phyloP scores from a whole-genome alignment of 2,113 vertebrate genomes.

The Hydrolagus affinis region DNA sequence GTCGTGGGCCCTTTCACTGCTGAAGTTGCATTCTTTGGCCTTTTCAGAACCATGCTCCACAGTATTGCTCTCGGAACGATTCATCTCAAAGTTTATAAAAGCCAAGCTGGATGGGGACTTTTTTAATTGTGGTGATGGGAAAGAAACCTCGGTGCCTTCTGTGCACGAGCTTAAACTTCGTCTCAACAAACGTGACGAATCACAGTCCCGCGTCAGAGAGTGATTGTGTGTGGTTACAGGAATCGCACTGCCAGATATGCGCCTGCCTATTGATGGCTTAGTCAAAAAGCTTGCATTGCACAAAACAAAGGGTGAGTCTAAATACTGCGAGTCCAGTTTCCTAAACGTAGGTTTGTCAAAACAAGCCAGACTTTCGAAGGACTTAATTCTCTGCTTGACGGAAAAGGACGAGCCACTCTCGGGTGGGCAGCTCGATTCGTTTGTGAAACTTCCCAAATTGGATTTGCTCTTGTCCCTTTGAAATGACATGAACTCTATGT shows the following conservation, averaged over 20 bases:
- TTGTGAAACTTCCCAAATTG: conserved; percentile 60
- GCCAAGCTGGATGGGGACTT: conserved; percentile 42
- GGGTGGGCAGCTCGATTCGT: conserved; percentile 56
- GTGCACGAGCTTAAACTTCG: conserved; percentile 69
- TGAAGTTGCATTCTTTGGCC: neutral
- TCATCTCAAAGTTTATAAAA: conserved; percentile 37
- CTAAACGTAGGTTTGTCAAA: conserved; percentile 65
- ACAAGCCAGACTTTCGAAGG: conserved; percentile 84
- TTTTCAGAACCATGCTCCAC: conserved; percentile 34
- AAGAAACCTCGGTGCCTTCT: conserved; percentile 40
- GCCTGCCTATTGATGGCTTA: conserved; percentile 60
- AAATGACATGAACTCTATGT: neutral
- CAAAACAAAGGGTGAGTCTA: conserved; percentile 45
- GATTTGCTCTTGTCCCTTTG: conserved; percentile 32
- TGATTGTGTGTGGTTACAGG: conserved; percentile 36
- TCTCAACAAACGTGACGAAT: conserved; percentile 44
- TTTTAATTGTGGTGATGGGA: conserved; percentile 37
- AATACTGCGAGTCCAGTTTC: conserved; percentile 51
- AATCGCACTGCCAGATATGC: conserved; percentile 57
- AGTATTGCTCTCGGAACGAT: conserved; percentile 14
- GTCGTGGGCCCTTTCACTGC: conserved; percentile 20
- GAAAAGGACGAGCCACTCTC: conserved; percentile 74
- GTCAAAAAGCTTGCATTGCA: conserved; percentile 33
- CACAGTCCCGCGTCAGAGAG: conserved; percentile 26
- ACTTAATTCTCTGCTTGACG: conserved; percentile 88